Evolutionary conservation across 1,140 invertebrate genomes (phyloP).

Genomic region (Heterodera schachtii): DNA sequence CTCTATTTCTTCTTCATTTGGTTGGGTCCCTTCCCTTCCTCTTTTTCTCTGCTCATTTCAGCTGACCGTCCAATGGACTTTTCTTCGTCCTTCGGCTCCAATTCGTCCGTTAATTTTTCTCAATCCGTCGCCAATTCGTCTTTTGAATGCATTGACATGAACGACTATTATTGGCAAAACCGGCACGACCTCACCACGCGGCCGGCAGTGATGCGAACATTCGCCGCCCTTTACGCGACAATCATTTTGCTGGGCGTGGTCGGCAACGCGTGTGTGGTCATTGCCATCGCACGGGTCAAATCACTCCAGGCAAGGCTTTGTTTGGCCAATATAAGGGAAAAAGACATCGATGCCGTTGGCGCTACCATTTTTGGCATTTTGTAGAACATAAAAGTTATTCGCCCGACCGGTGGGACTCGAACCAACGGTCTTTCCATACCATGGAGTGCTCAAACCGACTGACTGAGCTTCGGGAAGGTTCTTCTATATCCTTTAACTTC

Average conservation of each 20-base stretch:
- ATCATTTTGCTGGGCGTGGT: constrained; percentile 50
- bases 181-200: constrained; percentile 45
- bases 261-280: constrained; percentile 49
- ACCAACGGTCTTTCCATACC: no score
- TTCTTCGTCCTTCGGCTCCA: neutral
- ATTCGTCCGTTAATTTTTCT: neutral
- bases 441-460: no score
- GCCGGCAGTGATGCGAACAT: constrained; percentile 42
- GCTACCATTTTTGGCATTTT: no score
- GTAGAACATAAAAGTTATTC: no score
- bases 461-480: no score
- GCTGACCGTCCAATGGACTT: constrained; percentile 8
- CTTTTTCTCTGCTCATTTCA: neutral
- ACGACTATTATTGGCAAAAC: constrained; percentile 45
- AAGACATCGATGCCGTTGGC: neutral
- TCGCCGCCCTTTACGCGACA: constrained; percentile 47
- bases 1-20: neutral
- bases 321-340: neutral
- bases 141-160: constrained; percentile 37
- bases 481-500: no score
- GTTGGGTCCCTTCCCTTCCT: neutral
- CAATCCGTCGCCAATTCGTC: neutral
- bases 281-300: constrained; percentile 49
- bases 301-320: neutral
- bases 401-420: no score